Percentiles rank a stretch among this genome's conserved stretches.
phyloP scores from a whole-genome alignment of 2,797 vertebrate species.

The Chaunax sp. region DNA sequence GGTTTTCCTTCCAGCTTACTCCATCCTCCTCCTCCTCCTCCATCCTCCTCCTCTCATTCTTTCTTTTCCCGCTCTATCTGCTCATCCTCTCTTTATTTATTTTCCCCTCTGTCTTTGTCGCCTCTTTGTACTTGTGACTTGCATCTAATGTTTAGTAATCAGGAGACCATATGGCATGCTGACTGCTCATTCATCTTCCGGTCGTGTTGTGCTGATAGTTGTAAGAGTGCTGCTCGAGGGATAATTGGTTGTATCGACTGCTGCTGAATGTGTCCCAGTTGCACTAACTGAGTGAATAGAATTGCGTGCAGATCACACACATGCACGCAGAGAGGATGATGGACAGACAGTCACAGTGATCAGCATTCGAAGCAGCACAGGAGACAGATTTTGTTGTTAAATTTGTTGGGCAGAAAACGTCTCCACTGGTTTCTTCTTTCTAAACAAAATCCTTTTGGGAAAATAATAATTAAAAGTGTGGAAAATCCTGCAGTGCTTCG shows the following conservation, averaged over 20 bases:
- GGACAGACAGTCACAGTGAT: no score
- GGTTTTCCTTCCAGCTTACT: slow-evolving; percentile 23
- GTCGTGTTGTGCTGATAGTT: neutral
- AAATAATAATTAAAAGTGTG: no score
- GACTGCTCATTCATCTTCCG: slow-evolving; percentile 1
- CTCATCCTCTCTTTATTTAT: neutral
- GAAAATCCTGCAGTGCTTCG: no score
- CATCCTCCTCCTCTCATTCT: neutral
- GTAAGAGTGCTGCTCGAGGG: neutral
- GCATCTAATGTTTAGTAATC: slow-evolving; percentile 5
- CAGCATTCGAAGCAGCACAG: no score
- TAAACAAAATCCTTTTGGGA: no score
- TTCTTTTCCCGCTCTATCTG: neutral
- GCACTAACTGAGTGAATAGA: slow-evolving; percentile 4
- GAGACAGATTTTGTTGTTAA: neutral
- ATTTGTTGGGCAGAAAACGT: neutral
- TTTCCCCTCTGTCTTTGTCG: neutral
- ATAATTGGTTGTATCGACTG: slow-evolving; percentile 12
- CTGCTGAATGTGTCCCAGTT: slow-evolving; percentile 8
- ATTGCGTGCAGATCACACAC: neutral
- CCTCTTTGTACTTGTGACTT: neutral
- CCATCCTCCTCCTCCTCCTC: neutral
- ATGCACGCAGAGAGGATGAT: neutral
- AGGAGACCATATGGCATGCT: neutral
- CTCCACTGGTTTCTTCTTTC: neutral